Base-by-base conservation (phyloP, 2,888 invertebrate genomes). In the Phania funesta region DNA sequence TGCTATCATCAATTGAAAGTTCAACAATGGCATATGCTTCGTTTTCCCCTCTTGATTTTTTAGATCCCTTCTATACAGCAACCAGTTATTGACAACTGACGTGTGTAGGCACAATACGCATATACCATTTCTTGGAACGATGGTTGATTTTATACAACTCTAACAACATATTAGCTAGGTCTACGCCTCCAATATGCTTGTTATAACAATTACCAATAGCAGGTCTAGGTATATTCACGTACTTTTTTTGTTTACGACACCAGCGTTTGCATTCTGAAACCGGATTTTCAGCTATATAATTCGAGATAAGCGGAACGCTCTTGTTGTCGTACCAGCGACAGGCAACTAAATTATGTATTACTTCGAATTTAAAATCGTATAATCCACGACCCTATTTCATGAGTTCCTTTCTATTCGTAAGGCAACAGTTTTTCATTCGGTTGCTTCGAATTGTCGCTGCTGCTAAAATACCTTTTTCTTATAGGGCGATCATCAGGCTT, bases 301-400 rank as follows among this genome's bases (percentile, higher is more conserved):
- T n/a, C n/a, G n/a, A n/a, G n/a, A n/a, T n/a, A n/a, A n/a, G n/a
- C n/a, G n/a, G n/a, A n/a, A n/a, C n/a, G n/a, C n/a, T n/a, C n/a
- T n/a, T n/a, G n/a, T n/a, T n/a, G 50, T 84, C 84, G 60, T 80
- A 83, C 84, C 80, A 84, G 29, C 79, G 80, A 62, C 83, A 84
- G 74, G 74, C 29, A 29, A 29, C 29, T 29, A 29, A 29, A 29
- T 29, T 29, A n/a, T n/a, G n/a, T n/a, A n/a, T n/a, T n/a, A n/a
- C n/a, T n/a, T n/a, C n/a, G n/a, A n/a, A n/a, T n/a, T n/a, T n/a
- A n/a, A n/a, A n/a, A n/a, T n/a, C n/a, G n/a, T n/a, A n/a, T n/a
- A n/a, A n/a, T n/a, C n/a, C n/a, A n/a, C n/a, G n/a, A n/a, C n/a
- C n/a, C n/a, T n/a, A n/a, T n/a, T n/a, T n/a, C n/a, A n/a, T n/a